phyloP scores from a whole-genome alignment of 2,113 vertebrate genomes.

The Pterocles burchelli region DNA sequence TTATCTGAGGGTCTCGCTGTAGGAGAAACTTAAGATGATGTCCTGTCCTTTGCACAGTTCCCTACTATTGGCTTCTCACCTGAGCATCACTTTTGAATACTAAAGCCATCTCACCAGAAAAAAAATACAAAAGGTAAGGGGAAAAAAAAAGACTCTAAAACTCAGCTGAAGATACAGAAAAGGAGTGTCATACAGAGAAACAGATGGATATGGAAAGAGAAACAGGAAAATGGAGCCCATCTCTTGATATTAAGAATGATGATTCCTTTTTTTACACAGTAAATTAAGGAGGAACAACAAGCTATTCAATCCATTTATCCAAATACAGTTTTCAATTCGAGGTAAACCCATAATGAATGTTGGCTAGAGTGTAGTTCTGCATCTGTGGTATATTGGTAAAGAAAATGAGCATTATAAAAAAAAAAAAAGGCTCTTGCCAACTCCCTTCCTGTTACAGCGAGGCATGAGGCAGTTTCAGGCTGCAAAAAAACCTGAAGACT shows the following conservation, averaged over 20 bases:
- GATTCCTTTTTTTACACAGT: background rate
- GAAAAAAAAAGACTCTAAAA: background rate
- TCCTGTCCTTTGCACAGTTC: background rate
- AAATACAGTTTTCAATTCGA: background rate
- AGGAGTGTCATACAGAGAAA: background rate
- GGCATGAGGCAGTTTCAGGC: background rate
- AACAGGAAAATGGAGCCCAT: background rate
- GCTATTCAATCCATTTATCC: background rate
- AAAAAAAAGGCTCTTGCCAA: background rate
- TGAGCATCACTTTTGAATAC: background rate
- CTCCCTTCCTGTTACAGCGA: accelerated
- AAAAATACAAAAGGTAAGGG: too few relatives aligned
- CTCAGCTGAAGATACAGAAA: background rate
- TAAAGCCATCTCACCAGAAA: background rate
- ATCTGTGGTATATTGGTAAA: background rate
- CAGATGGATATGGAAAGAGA: background rate
- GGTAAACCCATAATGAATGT: background rate
- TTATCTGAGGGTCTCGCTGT: background rate
- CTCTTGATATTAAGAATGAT: background rate
- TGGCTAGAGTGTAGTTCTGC: background rate
- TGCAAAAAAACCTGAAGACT: background rate
- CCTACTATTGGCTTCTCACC: background rate
- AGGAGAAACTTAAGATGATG: background rate
- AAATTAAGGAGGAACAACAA: background rate
- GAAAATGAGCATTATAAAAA: background rate